phyloP scores from a whole-genome alignment of 92 coral and sea anemone genomes.

The Actinostola sp. region DNA sequence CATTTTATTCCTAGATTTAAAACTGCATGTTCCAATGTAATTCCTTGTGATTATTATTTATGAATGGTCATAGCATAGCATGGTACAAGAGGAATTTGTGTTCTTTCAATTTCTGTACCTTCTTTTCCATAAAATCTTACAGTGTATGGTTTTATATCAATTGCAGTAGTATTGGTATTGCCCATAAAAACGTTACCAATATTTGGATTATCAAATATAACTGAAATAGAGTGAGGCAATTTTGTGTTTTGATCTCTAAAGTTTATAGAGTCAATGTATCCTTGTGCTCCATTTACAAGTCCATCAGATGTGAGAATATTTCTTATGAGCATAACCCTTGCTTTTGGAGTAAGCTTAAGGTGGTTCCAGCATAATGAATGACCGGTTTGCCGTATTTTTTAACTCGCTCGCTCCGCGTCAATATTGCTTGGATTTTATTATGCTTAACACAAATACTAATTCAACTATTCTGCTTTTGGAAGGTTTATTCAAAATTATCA shows the following conservation, averaged over 20 bases:
- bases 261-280: constrained; percentile 29
- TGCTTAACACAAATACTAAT: too few relatives aligned
- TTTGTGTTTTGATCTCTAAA: neutral
- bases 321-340: constrained; percentile 53
- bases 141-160: constrained; percentile 38
- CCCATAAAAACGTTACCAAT: constrained; percentile 21
- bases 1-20: constrained; percentile 23
- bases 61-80: constrained; percentile 54
- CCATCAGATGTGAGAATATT: constrained; percentile 41
- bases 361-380: too few relatives aligned
- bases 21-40: constrained; percentile 42
- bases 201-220: constrained; percentile 34
- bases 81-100: constrained; percentile 57
- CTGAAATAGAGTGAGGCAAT: constrained; percentile 20
- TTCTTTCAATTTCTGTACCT: constrained; percentile 34
- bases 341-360: constrained; percentile 19
- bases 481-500: too few relatives aligned
- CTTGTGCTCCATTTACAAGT: constrained; percentile 61
- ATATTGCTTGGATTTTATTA: too few relatives aligned
- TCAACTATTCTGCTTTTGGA: too few relatives aligned
- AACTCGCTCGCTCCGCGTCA: too few relatives aligned
- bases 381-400: too few relatives aligned
- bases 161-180: constrained; percentile 14
- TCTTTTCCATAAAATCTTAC: constrained; percentile 42
- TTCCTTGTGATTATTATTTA: constrained; percentile 56